These are phyloP conservation scores for Oryzias woworae DNA, from an alignment of 2,113 vertebrate genomes.

Conservation along the genomic window DNA sequence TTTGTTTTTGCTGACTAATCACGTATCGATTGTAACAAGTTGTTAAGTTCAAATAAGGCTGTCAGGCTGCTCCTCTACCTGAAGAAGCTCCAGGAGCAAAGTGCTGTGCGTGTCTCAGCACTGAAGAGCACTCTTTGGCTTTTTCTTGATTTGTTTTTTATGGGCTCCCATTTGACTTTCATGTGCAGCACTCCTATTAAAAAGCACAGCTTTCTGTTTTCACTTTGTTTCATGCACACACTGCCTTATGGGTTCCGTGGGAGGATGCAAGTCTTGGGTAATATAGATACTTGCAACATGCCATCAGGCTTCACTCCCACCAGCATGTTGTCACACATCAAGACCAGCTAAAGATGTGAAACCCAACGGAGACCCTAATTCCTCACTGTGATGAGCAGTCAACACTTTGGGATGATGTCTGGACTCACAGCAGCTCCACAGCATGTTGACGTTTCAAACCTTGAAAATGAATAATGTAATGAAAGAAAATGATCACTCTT, in stretches of 20 bases:
- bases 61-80: constrained; percentile 46
- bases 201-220: constrained; percentile 6
- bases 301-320: constrained; percentile 38
- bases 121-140: constrained; percentile 8
- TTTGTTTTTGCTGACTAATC: constrained; percentile 79
- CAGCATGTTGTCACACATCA: constrained; percentile 35
- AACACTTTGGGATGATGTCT: constrained; percentile 29
- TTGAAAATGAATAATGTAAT: constrained; percentile 58
- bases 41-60: constrained; percentile 68
- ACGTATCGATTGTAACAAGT: constrained; percentile 72
- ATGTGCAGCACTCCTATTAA: constrained; percentile 19
- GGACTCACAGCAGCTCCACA: constrained; percentile 41
- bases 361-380: constrained; percentile 13
- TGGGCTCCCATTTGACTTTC: constrained; percentile 5
- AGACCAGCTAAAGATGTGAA: constrained; percentile 12
- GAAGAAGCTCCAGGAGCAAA: constrained; percentile 33
- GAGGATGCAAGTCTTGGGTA: constrained; percentile 36
- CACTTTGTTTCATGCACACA: constrained; percentile 27
- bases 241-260: constrained; percentile 35
- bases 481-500: constrained; percentile 65
- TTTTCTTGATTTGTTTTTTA: constrained; percentile 15
- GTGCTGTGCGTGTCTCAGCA: constrained; percentile 4
- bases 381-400: constrained; percentile 15
- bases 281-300: constrained; percentile 25
- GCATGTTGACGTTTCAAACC: constrained; percentile 59